Evolutionary conservation across 2,113 vertebrate species (phyloP), one percentile per base, ranked within the genome.

Genomic region (Phycodurus eques): DNA sequence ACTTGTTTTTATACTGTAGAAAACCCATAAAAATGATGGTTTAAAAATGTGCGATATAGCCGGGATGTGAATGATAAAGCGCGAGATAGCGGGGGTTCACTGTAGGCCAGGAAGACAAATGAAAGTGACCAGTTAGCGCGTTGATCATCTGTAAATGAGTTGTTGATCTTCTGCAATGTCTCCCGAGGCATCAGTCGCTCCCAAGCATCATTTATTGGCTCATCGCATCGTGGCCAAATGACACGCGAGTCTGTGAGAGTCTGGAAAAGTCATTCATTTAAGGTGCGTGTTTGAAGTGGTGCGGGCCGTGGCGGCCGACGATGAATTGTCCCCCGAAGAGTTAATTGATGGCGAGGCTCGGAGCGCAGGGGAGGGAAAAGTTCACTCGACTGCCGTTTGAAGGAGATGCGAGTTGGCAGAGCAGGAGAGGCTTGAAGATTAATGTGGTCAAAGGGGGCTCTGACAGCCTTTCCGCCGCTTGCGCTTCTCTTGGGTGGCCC

Each of bases 401-500:
- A 94, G 95, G 93, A 96, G 96, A 96, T 95, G 94, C 85, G 91
- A 95, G 94, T 94, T 96, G 96, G 95, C 96, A 98, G 95, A 88
- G 94, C 91, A 92, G 95, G 95, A 96, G 91, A 96, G 91, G 94
- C 94, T 94, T 93, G 88, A 95, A 98, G 96, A 96, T 96, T 96
- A 96, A 96, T 96, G 95, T 94, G 94, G 94, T 95, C 93, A 94
- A 94, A 95, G 93, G 88, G 83, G 93, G 92, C 94, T 95, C 94
- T 95, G 95, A 96, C 96, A 96, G 95, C 93, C 93, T 96, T 96
- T 96, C 96, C 94, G 87, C 94, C 94, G 93, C 94, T 91, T 91
- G 94, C 92, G 90, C 92, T 94, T 91, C 94, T 97, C 94, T 92
- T 97, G 96, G 96, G 97, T 99, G 97, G 97, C 95, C 96, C 81